A percentile compares a stretch with the other conserved stretches of the same genome.
Evolutionary conservation across 2,797 vertebrate species (phyloP).

Genomic region (Rhinophrynus dorsalis): DNA sequence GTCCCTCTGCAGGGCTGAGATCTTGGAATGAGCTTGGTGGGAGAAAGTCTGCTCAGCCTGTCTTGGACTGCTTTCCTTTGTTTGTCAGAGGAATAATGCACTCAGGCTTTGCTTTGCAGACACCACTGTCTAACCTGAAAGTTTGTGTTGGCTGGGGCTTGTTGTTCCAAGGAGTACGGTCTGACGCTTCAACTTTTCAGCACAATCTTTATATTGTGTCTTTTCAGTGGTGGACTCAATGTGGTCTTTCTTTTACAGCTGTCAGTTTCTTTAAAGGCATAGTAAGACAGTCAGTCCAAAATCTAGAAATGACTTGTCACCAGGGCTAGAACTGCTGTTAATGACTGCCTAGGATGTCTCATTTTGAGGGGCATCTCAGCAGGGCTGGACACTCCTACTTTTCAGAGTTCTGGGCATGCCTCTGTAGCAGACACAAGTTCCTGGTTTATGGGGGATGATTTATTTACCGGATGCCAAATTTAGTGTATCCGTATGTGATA

Average conservation of each 20-base stretch:
- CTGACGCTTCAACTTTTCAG: background rate
- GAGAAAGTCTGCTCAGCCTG: background rate
- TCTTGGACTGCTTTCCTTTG: background rate
- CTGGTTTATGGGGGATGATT: no score
- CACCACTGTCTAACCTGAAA: conserved; percentile 1
- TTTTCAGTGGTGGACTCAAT: background rate
- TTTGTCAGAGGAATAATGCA: background rate
- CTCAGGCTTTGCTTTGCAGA: background rate
- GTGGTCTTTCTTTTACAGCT: background rate
- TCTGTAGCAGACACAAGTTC: no score
- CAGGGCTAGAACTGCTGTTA: no score
- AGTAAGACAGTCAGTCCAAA: no score
- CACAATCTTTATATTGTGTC: background rate
- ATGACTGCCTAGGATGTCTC: no score
- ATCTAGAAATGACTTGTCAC: no score
- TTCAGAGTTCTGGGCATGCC: no score
- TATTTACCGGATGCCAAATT: no score
- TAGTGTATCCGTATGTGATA: no score
- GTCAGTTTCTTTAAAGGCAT: background rate
- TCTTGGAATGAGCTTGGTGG: background rate
- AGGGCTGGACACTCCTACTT: no score
- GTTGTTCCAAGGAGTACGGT: background rate
- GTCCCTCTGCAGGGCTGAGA: background rate
- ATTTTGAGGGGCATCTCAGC: no score
- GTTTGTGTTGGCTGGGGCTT: background rate